Base-by-base conservation (phyloP, 2,113 vertebrate species). In the Mormyrus iriodes region DNA sequence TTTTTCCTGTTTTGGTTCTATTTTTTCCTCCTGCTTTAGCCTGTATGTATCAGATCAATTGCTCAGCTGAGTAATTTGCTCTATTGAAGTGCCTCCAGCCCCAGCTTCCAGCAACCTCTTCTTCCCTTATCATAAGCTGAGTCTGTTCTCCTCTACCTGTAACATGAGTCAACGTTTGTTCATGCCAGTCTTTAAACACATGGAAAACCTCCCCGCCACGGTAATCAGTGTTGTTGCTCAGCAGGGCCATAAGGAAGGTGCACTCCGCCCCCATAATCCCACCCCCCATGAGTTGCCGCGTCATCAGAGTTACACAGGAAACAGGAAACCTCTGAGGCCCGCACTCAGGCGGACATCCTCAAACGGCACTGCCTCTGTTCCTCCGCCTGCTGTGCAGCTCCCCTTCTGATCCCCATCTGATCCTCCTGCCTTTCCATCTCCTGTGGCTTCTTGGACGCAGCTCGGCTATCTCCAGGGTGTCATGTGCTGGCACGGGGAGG, bases 401-500 rank as follows among this genome's bases (percentile, higher is more conserved):
- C n/a, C 44, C 44, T n/a, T 4, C 44, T 8, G 55, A n/a, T n/a
- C n/a, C 48, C 24, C 7, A 15, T 42, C 53, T 53, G 31, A 46
- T 85, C 82, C 44, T 21, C 85, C 19, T n/a, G n/a, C n/a, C 46
- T 53, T 31, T 3, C 27, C 21, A n/a, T 52, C 52, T 79, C 73
- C 73, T 17, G 39, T 76, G 69, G 35, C 31, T 42, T 7, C 15
- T 17, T 42, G 10, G 10, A 27, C 79, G 15, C 35, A 19, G 49
- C 27, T 51, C 15, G 27, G 49, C 49, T 27, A 44, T 48, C 65
- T 7, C 15, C 69, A 3, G 69, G 88, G 69, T 44, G 88, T 31
- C 13, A 89, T 89, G 88, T 89, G 88, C 76, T 89, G 88, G 88
- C 88, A 83, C 3, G 88, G 88, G 42, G 79, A 61, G 79, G 88